Base-by-base conservation (phyloP, 2,113 vertebrate species). In the Fregata magnificens region DNA sequence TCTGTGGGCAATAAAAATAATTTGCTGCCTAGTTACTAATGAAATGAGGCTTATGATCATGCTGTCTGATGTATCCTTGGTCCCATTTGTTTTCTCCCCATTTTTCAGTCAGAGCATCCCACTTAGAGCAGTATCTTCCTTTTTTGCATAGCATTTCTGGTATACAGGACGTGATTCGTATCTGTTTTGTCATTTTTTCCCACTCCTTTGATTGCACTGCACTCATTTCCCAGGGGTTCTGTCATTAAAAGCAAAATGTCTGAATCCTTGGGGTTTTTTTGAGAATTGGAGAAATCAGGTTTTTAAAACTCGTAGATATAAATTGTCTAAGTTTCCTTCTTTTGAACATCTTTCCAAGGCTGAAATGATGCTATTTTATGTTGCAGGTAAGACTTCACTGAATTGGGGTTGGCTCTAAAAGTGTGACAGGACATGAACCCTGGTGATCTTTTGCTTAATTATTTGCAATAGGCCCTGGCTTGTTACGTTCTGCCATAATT, bases 111-210 rank as follows among this genome's bases (percentile, higher is more conserved):
- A 38, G 2, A 92, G 24, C 29, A 74, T 77, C 65, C 20, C 65
- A 87, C 56, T 85, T 82, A 52, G 21, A 65, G 28, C 14, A 61
- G 19, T n/a, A 34, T 44, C 71, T 73, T 91, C 34, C 9, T 40
- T 45, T 90, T 88, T 71, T 52, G 20, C 17, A 7, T 49, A 77
- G n/a, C 34, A 22, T 72, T 90, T 91, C 52, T 93, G 21, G 19
- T 84, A 42, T 36, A n/a, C 0, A 4, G 45, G 34, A 47, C 31
- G 5, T 72, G 61, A 66, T 34, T n/a, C 2, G 0, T 79, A 58
- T 59, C 24, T 78, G 18, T 69, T 72, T 29, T 76, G 72, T 72
- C 16, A 18, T 88, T 70, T 81, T 73, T 71, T 31, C 21, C 40
- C 12, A 11, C 21, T 63, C 25, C 20, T 90, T 77, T 87, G 47